phyloP scores from a whole-genome alignment of 2,888 invertebrate species.

The Chromoteleia sp. region DNA sequence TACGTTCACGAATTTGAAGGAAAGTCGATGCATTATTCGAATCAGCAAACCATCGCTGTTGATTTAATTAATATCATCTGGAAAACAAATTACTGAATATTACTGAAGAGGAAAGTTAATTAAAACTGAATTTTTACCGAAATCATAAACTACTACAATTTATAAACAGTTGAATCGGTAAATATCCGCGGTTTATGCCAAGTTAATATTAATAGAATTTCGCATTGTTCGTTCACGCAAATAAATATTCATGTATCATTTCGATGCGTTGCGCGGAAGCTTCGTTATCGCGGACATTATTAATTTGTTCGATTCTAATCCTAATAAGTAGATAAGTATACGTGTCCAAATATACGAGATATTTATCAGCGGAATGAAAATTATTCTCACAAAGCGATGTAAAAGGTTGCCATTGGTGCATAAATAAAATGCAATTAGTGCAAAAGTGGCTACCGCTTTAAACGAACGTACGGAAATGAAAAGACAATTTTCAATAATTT shows the following conservation, averaged over 20 bases:
- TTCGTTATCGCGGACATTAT: too few species aligned
- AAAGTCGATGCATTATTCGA: too few species aligned
- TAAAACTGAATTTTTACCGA: too few species aligned
- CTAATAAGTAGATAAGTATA: too few species aligned
- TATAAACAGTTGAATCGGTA: not conserved
- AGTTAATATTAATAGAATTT: constrained; percentile 23
- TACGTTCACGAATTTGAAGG: too few species aligned
- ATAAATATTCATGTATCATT: constrained; percentile 14
- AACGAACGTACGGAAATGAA: constrained; percentile 30
- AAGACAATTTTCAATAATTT: constrained; percentile 60
- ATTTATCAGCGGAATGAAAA: not conserved
- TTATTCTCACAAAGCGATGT: not conserved
- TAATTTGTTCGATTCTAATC: not conserved
- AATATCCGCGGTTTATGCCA: not conserved
- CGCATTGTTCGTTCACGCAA: constrained; percentile 2
- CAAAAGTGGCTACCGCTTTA: constrained; percentile 7
- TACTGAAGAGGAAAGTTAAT: too few species aligned
- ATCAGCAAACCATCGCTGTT: too few species aligned
- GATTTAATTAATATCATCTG: too few species aligned
- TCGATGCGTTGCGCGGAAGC: not conserved
- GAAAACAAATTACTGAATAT: too few species aligned
- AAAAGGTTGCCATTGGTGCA: constrained; percentile 1
- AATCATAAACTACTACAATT: not conserved
- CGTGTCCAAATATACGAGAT: too few species aligned
- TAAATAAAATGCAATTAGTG: constrained; percentile 45